A percentile compares a stretch with the other conserved stretches of the same genome.
Evolutionary conservation across 2,113 vertebrate genomes (phyloP).

Genomic region (Tetrax tetrax): DNA sequence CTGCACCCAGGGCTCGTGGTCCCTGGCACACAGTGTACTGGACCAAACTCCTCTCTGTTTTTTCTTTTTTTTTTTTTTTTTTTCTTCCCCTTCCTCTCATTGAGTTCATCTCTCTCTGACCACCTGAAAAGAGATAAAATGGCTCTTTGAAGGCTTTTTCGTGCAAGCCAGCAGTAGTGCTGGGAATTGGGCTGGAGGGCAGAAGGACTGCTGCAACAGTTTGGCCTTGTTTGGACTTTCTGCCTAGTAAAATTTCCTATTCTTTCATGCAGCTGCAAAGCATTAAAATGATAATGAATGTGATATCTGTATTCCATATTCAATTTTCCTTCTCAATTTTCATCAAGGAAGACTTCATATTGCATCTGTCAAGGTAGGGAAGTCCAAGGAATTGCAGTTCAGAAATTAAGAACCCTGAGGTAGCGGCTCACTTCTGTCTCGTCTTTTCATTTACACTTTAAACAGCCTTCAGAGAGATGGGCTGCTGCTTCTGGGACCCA

Average conservation of each 20-base stretch:
- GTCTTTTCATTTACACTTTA: conserved; percentile 76
- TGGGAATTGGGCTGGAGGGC: not conserved
- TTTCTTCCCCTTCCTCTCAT: not conserved
- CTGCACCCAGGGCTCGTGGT: not conserved
- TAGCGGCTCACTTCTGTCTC: conserved; percentile 59
- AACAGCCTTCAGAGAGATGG: conserved; percentile 62
- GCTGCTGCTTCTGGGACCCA: conserved; percentile 45
- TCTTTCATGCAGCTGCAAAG: conserved; percentile 45
- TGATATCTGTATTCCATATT: conserved; percentile 50
- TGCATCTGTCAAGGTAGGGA: conserved; percentile 69
- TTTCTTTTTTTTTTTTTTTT: too few species aligned
- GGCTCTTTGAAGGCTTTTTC: not conserved
- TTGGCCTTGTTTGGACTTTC: conserved; percentile 9
- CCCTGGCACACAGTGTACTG: not conserved
- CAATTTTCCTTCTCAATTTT: conserved; percentile 65
- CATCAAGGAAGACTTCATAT: conserved; percentile 67
- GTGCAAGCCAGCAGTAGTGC: not conserved
- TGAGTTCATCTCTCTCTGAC: not conserved
- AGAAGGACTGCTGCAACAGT: not conserved
- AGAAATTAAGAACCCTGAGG: conserved; percentile 75
- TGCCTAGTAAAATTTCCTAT: not conserved
- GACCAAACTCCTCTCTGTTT: not conserved
- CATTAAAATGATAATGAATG: conserved; percentile 74
- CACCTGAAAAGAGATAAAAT: not conserved
- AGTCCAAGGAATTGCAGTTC: conserved; percentile 67